Conservation (phyloP, 2,113 vertebrate genomes). For the Nannobrachium achirus region DNA sequence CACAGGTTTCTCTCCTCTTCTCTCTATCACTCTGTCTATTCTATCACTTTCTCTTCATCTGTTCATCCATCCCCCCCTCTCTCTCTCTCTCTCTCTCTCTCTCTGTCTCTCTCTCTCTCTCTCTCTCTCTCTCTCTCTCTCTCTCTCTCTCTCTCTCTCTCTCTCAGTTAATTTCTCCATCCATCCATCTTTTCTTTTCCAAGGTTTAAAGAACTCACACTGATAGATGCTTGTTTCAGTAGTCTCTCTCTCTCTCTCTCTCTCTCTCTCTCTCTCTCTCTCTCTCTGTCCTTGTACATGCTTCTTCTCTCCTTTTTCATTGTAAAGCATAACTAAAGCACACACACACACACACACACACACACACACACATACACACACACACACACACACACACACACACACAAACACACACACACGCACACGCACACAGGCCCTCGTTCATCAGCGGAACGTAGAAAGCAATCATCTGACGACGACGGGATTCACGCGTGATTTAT, state of each 20-base stretch:
- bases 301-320: background rate
- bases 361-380: conserved; percentile 3
- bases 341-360: background rate
- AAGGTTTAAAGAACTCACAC: no score
- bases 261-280: background rate
- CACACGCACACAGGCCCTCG: background rate
- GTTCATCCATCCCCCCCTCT: background rate
- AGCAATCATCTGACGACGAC: no score
- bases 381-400: conserved; percentile 4
- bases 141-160: no score
- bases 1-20: no score
- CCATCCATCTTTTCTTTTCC: background rate
- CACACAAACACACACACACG: conserved; percentile 11
- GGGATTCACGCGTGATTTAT: no score
- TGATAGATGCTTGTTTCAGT: no score
- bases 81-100: background rate
- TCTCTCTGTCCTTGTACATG: background rate
- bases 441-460: no score
- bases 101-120: background rate
- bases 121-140: no score
- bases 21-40: no score
- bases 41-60: background rate
- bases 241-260: background rate
- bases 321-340: no score
- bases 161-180: conserved; percentile 6